These are phyloP conservation scores for Odiellus spinosus DNA, from an alignment of 2,888 invertebrate genomes.

Conservation along the genomic window DNA sequence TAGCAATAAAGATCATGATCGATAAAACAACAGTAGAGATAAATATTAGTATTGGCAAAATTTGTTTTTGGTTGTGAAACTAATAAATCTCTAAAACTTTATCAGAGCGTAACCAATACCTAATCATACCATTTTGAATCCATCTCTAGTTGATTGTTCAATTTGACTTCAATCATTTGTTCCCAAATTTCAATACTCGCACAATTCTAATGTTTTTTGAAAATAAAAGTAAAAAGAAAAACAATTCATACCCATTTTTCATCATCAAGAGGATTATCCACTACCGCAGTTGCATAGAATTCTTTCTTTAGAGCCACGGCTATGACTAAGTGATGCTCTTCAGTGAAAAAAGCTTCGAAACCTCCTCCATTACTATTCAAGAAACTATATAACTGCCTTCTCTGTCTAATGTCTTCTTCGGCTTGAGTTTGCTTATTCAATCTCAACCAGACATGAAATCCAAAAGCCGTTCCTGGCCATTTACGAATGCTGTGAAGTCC, in stretches of 20 bases:
- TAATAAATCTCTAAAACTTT: too few relatives aligned
- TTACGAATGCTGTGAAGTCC: slow-evolving; percentile 39
- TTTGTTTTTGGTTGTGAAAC: too few relatives aligned
- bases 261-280: slow-evolving; percentile 31
- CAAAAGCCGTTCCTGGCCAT: slow-evolving; percentile 44
- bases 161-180: too few relatives aligned
- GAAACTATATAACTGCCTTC: slow-evolving; percentile 31
- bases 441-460: slow-evolving; percentile 41
- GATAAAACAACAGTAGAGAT: too few relatives aligned
- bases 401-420: background rate
- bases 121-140: too few relatives aligned
- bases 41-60: too few relatives aligned
- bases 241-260: slow-evolving; percentile 34
- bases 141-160: too few relatives aligned
- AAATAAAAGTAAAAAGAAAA: slow-evolving; percentile 1
- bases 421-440: slow-evolving; percentile 29
- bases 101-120: too few relatives aligned
- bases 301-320: slow-evolving; percentile 41
- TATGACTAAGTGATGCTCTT: slow-evolving; percentile 39
- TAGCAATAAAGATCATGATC: too few relatives aligned
- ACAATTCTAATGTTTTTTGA: slow-evolving; percentile 1
- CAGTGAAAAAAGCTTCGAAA: slow-evolving; percentile 43
- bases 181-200: too few relatives aligned
- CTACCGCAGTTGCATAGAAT: slow-evolving; percentile 38
- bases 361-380: slow-evolving; percentile 38